These are phyloP conservation scores for Aptenodytes forsteri DNA, from an alignment of 2,113 vertebrate species.

Conservation along the genomic window DNA sequence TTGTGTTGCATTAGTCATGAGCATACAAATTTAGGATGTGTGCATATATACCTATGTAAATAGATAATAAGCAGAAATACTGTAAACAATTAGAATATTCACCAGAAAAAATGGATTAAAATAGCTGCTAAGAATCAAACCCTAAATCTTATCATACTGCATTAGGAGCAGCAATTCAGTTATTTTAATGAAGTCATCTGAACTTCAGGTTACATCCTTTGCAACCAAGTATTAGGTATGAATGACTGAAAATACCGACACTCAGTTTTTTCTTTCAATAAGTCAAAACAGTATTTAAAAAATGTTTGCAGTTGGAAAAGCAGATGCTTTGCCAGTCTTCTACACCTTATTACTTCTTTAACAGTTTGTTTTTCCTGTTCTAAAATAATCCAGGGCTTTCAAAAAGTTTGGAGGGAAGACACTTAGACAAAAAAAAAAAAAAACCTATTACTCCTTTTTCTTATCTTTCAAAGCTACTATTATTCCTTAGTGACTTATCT, in stretches of 20 bases:
- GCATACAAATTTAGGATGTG: neutral
- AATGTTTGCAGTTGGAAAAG: neutral
- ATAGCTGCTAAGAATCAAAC: neutral
- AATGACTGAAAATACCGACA: neutral
- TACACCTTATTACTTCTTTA: neutral
- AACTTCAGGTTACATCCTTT: neutral
- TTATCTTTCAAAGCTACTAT: conserved; percentile 8
- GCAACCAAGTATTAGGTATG: neutral
- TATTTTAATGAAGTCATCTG: neutral
- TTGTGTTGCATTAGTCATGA: neutral
- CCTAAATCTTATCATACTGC: neutral
- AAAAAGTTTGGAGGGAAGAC: neutral
- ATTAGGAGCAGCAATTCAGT: neutral
- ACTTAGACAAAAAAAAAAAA: neutral
- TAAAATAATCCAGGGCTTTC: neutral
- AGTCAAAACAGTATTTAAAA: neutral
- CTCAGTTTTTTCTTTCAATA: neutral
- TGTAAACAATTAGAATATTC: neutral
- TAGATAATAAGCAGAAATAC: neutral
- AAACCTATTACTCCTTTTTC: neutral
- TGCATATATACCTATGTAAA: neutral
- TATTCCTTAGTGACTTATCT: neutral
- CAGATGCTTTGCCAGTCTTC: neutral
- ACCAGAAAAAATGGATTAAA: neutral
- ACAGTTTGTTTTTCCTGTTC: neutral